Conservation (phyloP, 2,888 invertebrate species). For the Sialis fuliginosa region DNA sequence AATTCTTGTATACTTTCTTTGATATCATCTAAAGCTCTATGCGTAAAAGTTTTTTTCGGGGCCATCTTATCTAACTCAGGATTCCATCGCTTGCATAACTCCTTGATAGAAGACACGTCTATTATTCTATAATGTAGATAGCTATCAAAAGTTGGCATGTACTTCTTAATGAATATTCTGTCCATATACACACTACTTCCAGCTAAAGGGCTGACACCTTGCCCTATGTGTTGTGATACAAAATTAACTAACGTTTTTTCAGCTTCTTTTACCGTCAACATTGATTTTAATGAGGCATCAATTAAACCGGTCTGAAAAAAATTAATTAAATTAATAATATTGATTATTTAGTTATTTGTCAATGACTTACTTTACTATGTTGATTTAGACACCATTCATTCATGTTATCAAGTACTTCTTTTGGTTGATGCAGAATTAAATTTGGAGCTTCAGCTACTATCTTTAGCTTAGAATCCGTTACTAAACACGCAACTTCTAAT, state of each 20-base stretch:
- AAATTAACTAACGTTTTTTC: constrained; percentile 56
- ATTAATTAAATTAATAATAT: constrained; percentile 6
- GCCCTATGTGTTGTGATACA: constrained; percentile 35
- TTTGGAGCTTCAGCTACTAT: constrained; percentile 57
- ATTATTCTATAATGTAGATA: constrained; percentile 85
- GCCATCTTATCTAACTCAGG: constrained; percentile 33
- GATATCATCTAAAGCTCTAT: constrained; percentile 70
- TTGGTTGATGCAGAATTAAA: constrained; percentile 61
- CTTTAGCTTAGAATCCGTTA: constrained; percentile 68
- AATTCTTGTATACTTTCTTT: constrained; percentile 72
- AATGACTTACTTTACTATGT: constrained; percentile 48
- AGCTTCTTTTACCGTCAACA: constrained; percentile 42
- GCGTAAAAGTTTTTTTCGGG: constrained; percentile 45
- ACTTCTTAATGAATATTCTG: constrained; percentile 57
- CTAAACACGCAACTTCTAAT: constrained; percentile 74
- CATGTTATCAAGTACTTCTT: constrained; percentile 58
- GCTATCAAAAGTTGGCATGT: constrained; percentile 60
- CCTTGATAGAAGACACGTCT: constrained; percentile 83
- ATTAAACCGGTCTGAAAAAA: constrained; percentile 61
- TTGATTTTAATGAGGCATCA: constrained; percentile 51
- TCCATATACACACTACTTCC: constrained; percentile 85
- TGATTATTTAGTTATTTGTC: not conserved
- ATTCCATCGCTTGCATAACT: constrained; percentile 66
- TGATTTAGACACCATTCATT: constrained; percentile 64
- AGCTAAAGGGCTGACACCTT: constrained; percentile 54